Conservation (phyloP, 2,797 vertebrate species). For the Pelobates cultripes region DNA sequence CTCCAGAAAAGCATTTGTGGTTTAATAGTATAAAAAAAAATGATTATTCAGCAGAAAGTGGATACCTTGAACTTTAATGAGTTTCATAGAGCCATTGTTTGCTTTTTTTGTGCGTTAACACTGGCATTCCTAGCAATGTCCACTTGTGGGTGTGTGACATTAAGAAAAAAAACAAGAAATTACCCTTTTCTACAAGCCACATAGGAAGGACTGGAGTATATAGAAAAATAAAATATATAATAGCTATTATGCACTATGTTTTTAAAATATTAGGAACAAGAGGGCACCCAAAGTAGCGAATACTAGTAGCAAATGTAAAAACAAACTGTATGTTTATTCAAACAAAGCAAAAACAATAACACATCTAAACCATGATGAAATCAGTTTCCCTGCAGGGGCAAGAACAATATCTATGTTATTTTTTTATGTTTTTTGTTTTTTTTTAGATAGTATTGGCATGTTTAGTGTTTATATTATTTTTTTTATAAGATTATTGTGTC, state of each 20-base stretch:
- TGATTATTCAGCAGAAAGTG: constrained; percentile 37
- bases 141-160: background rate
- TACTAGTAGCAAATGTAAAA: too few species aligned
- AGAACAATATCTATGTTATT: too few species aligned
- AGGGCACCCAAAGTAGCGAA: too few species aligned
- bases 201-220: background rate
- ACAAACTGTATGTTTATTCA: too few species aligned
- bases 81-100: constrained; percentile 20
- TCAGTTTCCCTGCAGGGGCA: too few species aligned
- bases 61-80: constrained; percentile 41
- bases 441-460: too few species aligned
- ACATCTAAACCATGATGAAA: too few species aligned
- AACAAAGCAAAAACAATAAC: too few species aligned
- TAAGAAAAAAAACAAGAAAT: background rate
- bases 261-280: too few species aligned
- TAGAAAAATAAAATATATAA: background rate
- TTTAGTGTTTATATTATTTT: too few species aligned
- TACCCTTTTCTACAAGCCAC: background rate
- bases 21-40: constrained; percentile 24
- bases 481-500: too few species aligned
- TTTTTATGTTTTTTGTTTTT: too few species aligned
- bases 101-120: constrained; percentile 3
- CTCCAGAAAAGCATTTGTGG: constrained; percentile 35
- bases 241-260: background rate
- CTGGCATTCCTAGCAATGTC: constrained; percentile 24